Conservation (phyloP, 2,797 vertebrate species). For the Simalia tracyae region DNA sequence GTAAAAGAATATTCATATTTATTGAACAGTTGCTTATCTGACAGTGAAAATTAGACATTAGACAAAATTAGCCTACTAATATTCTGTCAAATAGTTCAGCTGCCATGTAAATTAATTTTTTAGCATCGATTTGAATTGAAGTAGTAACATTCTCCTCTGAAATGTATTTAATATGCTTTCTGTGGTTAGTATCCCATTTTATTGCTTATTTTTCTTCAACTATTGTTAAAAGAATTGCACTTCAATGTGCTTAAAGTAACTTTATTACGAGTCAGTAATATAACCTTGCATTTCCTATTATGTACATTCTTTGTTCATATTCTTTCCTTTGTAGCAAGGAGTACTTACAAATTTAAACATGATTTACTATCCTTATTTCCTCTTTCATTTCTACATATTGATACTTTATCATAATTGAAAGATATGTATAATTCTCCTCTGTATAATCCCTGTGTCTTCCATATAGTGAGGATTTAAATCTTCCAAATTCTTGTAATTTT, state of each 20-base stretch:
- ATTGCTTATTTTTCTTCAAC: background rate
- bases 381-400: background rate
- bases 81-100: background rate
- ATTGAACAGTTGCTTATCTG: background rate
- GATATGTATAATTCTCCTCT: background rate
- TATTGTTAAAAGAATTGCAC: background rate
- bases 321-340: background rate
- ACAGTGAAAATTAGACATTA: background rate
- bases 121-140: no score
- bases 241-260: background rate
- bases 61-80: background rate
- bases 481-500: background rate
- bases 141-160: background rate
- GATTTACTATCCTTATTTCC: background rate
- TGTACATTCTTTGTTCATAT: background rate
- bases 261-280: background rate
- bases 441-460: background rate
- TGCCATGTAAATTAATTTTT: no score
- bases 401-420: slow-evolving; percentile 1
- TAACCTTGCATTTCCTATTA: background rate
- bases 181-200: background rate
- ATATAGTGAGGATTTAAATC: background rate
- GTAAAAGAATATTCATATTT: background rate
- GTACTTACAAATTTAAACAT: background rate
- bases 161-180: background rate